Conservation (phyloP, 2,113 vertebrate species). For the Thryonomys swinderianus region DNA sequence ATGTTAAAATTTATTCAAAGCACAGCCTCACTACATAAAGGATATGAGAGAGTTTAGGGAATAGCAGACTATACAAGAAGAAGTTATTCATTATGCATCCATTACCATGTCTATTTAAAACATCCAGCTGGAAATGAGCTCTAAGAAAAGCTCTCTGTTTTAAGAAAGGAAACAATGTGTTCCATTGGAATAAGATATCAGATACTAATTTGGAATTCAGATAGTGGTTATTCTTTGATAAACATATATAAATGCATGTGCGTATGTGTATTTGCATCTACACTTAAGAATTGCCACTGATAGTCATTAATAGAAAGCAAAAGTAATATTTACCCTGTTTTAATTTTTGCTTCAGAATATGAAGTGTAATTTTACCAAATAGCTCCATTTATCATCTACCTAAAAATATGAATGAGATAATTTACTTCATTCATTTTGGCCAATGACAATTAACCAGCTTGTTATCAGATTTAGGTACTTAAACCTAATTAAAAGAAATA, state of each 20-base stretch:
- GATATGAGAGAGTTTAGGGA: slow-evolving; percentile 54
- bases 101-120: slow-evolving; percentile 69
- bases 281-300: not conserved
- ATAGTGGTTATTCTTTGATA: slow-evolving; percentile 19
- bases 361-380: not conserved
- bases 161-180: slow-evolving; percentile 72
- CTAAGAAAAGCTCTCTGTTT: slow-evolving; percentile 69
- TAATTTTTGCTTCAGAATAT: not conserved
- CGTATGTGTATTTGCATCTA: not conserved
- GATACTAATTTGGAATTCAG: slow-evolving; percentile 47
- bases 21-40: slow-evolving; percentile 36
- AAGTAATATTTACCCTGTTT: not conserved
- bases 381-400: not conserved
- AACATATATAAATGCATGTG: not conserved
- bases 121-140: slow-evolving; percentile 60
- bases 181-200: slow-evolving; percentile 61
- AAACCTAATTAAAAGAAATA: slow-evolving; percentile 14
- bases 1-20: slow-evolving; percentile 61
- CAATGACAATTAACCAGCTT: not conserved
- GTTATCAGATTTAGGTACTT: not conserved
- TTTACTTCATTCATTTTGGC: not conserved
- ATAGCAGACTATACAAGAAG: slow-evolving; percentile 51
- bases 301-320: not conserved
- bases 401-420: slow-evolving; percentile 11
- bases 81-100: slow-evolving; percentile 66